Evolutionary conservation across 2,888 invertebrate species (phyloP), one percentile per base, ranked within the genome.

Genomic region (Pediacus dermestoides): DNA sequence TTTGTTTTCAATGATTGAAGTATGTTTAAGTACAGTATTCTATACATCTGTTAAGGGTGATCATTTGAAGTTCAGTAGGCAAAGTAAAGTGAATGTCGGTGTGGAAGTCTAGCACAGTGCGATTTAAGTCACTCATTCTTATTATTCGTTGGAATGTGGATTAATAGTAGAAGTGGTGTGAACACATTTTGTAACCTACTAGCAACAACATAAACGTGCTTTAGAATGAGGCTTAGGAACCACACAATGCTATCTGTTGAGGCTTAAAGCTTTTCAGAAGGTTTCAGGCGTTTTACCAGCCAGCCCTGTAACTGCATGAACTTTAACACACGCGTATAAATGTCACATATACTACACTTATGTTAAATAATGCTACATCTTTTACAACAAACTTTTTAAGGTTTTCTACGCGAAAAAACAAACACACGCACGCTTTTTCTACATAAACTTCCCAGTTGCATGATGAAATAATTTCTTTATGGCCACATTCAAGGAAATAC

Each of bases 181-280:
- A 45, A 39, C 45, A 41, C 45, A 48, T 48, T 45, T 36, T 41
- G 39, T 42, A 44, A 44, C 32, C 32, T 37, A 44, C 42, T 44
- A 36, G 37, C 34, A 45, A 36, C 37, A 43, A 44, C 34, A 39
- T 48, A 40, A 48, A 45, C 34, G 44, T 43, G 34, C 37, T 37
- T 45, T 40, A 40, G 35, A 44, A 38, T 31, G 35, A 33, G 35
- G 44, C 46, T 46, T 44, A 44, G 37, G 38, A 35, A 25, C 46
- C 35, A 39, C 40, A 46, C 40, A 49, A 49, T 44, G 42, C 44
- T 42, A 49, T 46, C 46, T 44, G 35, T 32, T 37, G 30, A 32
- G 22, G 46, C 34, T 42, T 46, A 49, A 46, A 44, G 39, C 42
- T 38, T 37, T 49, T 49, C 34, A 38, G 37, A 40, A 36, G 46